Conservation (phyloP, 2,113 vertebrate genomes). For the Nyctibius bracteatus region DNA sequence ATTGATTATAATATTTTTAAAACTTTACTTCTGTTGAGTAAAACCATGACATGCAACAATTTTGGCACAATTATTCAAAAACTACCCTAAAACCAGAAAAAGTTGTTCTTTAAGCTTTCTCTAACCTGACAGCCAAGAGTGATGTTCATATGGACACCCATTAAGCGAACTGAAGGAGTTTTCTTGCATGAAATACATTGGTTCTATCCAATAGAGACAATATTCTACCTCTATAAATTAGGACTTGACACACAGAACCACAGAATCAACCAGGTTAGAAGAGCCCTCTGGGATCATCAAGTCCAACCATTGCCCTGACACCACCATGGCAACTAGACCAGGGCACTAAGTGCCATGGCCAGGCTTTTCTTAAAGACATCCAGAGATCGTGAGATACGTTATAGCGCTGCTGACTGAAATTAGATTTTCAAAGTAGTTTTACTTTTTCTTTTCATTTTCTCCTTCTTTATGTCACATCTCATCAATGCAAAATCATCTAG, state of each 20-base stretch:
- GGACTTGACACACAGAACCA: no score
- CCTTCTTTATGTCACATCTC: neutral
- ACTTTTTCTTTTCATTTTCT: neutral
- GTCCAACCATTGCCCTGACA: no score
- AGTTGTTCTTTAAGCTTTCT: neutral
- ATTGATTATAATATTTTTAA: neutral
- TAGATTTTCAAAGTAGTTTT: neutral
- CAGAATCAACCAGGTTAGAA: no score
- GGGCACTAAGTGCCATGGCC: no score
- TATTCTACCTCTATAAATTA: neutral
- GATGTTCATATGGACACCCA: neutral
- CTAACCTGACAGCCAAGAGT: neutral
- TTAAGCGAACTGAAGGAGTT: neutral
- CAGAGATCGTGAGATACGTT: no score
- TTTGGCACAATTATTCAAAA: neutral
- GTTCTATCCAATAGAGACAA: neutral
- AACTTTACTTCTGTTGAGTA: neutral
- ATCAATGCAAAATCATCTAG: neutral
- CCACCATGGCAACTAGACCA: no score
- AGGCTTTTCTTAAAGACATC: no score
- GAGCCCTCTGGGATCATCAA: no score
- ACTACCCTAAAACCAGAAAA: neutral
- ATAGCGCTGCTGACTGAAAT: neutral
- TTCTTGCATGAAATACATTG: neutral
- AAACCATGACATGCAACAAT: neutral